Percentiles rank a stretch among this genome's conserved stretches.
Evolutionary conservation across 30 jellyfish, hydroid and myxozoan genomes (phyloP).

Genomic region (Turritopsis dohrnii): DNA sequence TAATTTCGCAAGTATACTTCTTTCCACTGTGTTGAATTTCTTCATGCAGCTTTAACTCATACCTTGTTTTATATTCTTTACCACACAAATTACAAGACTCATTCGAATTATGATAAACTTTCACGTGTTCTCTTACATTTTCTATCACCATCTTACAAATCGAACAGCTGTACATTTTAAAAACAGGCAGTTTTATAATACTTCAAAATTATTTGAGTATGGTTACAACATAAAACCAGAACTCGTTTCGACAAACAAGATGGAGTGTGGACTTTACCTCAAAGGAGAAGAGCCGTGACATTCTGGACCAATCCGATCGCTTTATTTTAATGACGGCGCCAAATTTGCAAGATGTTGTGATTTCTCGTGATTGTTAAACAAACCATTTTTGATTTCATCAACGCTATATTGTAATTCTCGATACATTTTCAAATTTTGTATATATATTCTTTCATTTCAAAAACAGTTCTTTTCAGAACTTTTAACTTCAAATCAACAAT

Average conservation of each 20-base stretch:
- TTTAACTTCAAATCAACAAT: not conserved
- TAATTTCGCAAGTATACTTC: not conserved
- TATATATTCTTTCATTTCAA: not conserved
- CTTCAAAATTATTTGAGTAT: no score
- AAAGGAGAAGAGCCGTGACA: not conserved
- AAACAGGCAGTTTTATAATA: not conserved
- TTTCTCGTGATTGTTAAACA: not conserved
- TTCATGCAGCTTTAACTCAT: not conserved
- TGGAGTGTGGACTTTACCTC: not conserved
- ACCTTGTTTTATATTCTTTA: not conserved
- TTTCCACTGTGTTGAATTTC: not conserved
- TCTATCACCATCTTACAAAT: not conserved
- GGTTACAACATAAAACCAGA: no score
- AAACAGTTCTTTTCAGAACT: not conserved
- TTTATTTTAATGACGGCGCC: not conserved
- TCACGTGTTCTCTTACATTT: not conserved
- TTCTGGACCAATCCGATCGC: not conserved
- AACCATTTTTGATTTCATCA: not conserved
- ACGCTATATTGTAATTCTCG: not conserved
- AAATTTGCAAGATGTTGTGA: not conserved
- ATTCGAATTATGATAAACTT: not conserved
- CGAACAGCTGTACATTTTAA: not conserved
- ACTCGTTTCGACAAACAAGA: no score
- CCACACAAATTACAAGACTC: not conserved
- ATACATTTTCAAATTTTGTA: not conserved